Conservation (phyloP, 2,888 invertebrate species). For the Neoascia interrupta region DNA sequence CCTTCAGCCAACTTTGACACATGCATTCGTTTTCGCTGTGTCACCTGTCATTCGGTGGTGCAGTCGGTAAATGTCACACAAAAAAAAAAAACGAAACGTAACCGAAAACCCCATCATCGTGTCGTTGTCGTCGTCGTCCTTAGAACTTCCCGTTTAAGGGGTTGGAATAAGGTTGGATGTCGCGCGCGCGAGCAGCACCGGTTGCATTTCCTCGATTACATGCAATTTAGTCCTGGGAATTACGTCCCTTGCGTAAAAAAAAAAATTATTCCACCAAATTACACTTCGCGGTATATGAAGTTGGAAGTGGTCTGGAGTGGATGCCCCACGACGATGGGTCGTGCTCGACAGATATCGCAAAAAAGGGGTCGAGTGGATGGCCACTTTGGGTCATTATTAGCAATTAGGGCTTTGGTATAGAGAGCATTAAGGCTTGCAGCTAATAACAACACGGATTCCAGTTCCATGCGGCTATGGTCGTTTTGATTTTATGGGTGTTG, state of each 20-base stretch:
- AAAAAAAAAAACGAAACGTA: not conserved
- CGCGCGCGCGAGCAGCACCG: conserved; percentile 16
- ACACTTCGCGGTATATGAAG: conserved; percentile 25
- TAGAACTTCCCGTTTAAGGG: conserved; percentile 8
- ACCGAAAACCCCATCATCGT: not conserved
- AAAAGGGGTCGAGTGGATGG: conserved; percentile 30
- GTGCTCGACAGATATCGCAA: conserved; percentile 26
- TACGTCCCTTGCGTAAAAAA: conserved; percentile 28
- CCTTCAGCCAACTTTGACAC: conserved; percentile 40
- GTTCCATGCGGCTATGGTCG: too few relatives aligned
- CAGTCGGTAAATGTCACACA: conserved; percentile 19
- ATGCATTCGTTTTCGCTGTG: conserved; percentile 46
- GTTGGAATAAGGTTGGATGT: not conserved
- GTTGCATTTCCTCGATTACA: conserved; percentile 58
- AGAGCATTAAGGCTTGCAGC: too few relatives aligned
- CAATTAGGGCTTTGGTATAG: too few relatives aligned
- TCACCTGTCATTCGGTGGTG: conserved; percentile 57
- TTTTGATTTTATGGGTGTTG: too few relatives aligned
- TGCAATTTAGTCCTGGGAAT: conserved; percentile 52
- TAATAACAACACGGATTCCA: too few relatives aligned
- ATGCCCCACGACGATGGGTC: too few relatives aligned
- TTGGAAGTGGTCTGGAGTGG: conserved; percentile 4
- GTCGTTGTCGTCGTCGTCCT: too few relatives aligned
- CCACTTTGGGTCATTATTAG: conserved; percentile 40
- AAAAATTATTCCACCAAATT: conserved; percentile 59